Evolutionary conservation across 2,113 vertebrate species (phyloP), one percentile per base, ranked within the genome.

Genomic region (Dasypus novemcinctus): DNA sequence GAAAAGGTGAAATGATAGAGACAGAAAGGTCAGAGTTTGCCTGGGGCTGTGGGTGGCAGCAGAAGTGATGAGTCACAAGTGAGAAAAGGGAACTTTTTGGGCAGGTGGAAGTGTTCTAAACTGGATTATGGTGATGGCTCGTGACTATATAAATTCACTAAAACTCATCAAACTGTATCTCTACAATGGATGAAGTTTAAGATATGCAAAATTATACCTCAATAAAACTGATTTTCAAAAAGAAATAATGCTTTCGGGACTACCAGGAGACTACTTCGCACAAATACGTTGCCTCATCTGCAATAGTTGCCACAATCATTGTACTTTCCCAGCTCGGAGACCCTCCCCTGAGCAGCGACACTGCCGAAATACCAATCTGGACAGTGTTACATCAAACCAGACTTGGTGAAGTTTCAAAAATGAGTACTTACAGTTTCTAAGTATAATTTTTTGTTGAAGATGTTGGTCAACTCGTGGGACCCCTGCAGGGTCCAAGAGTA

Each of bases 71-170:
- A n/a, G n/a, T 43, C 6, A 7, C 7, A 4, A 2, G 49, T 3
- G 23, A 13, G n/a, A 13, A 4, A 17, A 23, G 31, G 46, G 23
- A 38, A 18, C 5, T 27, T 75, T 71, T 1, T 0, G 36, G 46
- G 41, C 23, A 12, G 3, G 21, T 7, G 23, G 4, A 69, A 36
- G 18, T 69, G 46, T 46, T 52, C 3, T 63, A 52, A 66, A 61
- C 1, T 0, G 46, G 12, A 20, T 18, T 54, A 2, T 0, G 25
- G 49, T 9, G 7, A 25, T 9, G 31, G 61, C 14, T 66, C 20
- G 0, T 33, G 43, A 52, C 38, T 23, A 4, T 23, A 27, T 27
- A 61, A 7, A 78, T 76, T 72, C 29, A 79, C 52, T 18, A 46
- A 90, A 89, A 59, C 20, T 12, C 43, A 43, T 14, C 11, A 46